Percentiles rank a stretch among this genome's conserved stretches.
These are phyloP conservation scores for Calidris pugnax DNA, from an alignment of 2,113 vertebrate species.

Conservation along the genomic window DNA sequence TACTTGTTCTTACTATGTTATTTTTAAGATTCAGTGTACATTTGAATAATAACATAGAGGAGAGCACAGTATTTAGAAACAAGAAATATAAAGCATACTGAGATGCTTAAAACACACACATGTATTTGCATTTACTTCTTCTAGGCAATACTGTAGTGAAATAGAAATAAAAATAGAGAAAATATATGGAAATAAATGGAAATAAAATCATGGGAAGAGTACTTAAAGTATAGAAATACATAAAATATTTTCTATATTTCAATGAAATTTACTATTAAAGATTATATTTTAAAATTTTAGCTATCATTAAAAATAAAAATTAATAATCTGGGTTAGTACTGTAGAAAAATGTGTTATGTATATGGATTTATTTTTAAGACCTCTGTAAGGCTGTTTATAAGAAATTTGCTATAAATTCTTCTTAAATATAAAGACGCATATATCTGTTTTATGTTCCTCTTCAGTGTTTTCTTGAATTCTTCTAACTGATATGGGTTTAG, in stretches of 20 bases:
- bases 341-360: conserved; percentile 18
- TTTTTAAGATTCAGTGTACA: not conserved
- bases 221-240: not conserved
- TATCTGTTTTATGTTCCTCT: conserved; percentile 22
- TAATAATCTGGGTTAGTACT: conserved; percentile 14
- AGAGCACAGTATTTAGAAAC: conserved; percentile 31
- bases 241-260: conserved; percentile 18
- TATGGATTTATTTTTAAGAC: conserved; percentile 27
- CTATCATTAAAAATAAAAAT: conserved; percentile 44
- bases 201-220: conserved; percentile 13
- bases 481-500: conserved; percentile 58
- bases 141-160: not conserved
- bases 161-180: not conserved
- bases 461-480: conserved; percentile 23
- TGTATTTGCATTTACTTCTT: conserved; percentile 26
- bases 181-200: conserved; percentile 5
- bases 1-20: conserved; percentile 36
- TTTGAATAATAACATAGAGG: conserved; percentile 20
- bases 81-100: conserved; percentile 21
- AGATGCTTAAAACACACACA: not conserved
- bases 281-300: conserved; percentile 23
- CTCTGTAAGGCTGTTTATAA: conserved; percentile 8
- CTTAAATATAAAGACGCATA: not conserved
- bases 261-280: not conserved
- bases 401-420: conserved; percentile 11